These are phyloP conservation scores for Acronicta psi DNA, from an alignment of 2,888 invertebrate species.

Conservation along the genomic window DNA sequence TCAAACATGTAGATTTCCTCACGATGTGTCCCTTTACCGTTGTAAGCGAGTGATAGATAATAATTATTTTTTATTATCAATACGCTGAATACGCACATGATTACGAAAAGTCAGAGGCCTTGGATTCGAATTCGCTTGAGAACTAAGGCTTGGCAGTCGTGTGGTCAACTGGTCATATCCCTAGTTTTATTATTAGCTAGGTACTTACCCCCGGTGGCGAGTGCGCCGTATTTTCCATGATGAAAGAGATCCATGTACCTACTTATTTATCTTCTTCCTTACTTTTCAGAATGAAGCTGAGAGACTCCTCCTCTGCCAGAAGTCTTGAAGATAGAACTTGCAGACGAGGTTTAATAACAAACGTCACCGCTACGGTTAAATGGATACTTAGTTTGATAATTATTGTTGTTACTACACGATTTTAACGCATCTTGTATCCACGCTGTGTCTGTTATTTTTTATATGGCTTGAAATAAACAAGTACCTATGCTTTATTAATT, in stretches of 20 bases:
- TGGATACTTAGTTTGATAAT: constrained; percentile 35
- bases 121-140: no score
- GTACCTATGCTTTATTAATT: constrained; percentile 17
- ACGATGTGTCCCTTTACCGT: no score
- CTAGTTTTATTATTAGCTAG: no score
- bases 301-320: constrained; percentile 81
- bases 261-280: background rate
- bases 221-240: no score
- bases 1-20: no score
- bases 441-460: constrained; percentile 18
- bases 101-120: no score
- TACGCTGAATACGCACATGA: no score
- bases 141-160: no score
- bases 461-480: constrained; percentile 17
- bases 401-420: constrained; percentile 36
- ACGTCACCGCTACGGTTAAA: constrained; percentile 31
- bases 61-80: no score
- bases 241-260: constrained; percentile 3
- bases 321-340: constrained; percentile 65
- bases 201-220: no score
- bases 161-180: no score
- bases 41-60: no score
- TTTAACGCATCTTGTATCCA: constrained; percentile 22
- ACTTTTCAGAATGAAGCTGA: constrained; percentile 83
- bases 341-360: constrained; percentile 19